Percentiles rank a stretch among this genome's conserved stretches.
Conservation (phyloP, 2,888 invertebrate genomes). For the Tuberolachnus salignus region DNA sequence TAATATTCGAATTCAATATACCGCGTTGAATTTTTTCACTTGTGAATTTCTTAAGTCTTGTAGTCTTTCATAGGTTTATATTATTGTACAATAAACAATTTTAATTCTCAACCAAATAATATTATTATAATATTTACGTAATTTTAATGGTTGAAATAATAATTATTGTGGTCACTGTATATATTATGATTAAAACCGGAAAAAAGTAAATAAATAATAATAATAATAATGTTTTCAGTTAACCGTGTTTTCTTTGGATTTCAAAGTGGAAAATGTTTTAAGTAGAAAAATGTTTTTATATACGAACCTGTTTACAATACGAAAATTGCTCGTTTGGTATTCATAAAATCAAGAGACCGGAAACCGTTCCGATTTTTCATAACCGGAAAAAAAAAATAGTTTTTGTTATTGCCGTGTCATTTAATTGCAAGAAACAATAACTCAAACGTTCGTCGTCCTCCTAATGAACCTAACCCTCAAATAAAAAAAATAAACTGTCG, state of each 20-base stretch:
- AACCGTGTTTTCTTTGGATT: slow-evolving; percentile 4
- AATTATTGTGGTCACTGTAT: too few species aligned
- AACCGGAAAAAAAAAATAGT: slow-evolving; percentile 29
- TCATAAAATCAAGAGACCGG: slow-evolving; percentile 54
- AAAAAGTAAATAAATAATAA: background rate
- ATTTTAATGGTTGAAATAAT: background rate
- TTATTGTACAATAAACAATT: too few species aligned
- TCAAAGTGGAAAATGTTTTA: slow-evolving; percentile 37
- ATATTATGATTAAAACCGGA: background rate
- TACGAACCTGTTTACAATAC: slow-evolving; percentile 35
- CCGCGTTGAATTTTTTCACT: background rate
- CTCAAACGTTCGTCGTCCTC: slow-evolving; percentile 46
- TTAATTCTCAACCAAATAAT: too few species aligned
- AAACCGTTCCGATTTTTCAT: slow-evolving; percentile 43
- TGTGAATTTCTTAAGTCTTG: background rate
- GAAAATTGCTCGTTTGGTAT: slow-evolving; percentile 53
- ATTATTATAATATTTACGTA: background rate
- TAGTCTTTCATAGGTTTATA: too few species aligned
- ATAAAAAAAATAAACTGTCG: slow-evolving; percentile 53
- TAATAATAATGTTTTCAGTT: slow-evolving; percentile 20
- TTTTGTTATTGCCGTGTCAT: slow-evolving; percentile 53
- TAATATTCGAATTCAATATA: too few species aligned
- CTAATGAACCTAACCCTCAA: slow-evolving; percentile 55
- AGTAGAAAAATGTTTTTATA: slow-evolving; percentile 6
- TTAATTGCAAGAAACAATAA: slow-evolving; percentile 56